Percentiles rank a stretch among this genome's conserved stretches.
Conservation (phyloP, 2,797 vertebrate genomes). For the Allobates femoralis region DNA sequence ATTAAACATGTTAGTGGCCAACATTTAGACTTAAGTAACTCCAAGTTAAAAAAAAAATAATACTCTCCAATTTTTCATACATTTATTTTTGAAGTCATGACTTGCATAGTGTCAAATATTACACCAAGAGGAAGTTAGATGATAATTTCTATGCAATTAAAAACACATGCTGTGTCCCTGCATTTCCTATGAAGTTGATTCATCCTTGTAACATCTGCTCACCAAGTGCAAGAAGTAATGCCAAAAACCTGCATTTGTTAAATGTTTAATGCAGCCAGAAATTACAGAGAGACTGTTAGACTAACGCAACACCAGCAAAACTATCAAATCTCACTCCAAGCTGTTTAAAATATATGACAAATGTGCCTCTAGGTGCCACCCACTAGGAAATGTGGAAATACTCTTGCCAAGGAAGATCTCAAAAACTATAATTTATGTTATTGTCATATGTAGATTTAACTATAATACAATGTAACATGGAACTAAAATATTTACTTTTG, state of each 20-base stretch:
- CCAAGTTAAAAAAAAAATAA: background rate
- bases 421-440: too few relatives aligned
- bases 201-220: conserved; percentile 46
- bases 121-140: conserved; percentile 29
- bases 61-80: background rate
- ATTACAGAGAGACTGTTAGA: conserved; percentile 19
- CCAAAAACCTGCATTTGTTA: conserved; percentile 30
- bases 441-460: background rate
- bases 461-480: background rate
- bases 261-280: conserved; percentile 14
- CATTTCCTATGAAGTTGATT: conserved; percentile 45
- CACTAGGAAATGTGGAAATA: background rate
- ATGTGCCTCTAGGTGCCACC: background rate
- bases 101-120: conserved; percentile 34
- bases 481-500: too few relatives aligned
- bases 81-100: background rate
- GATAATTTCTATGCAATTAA: conserved; percentile 31
- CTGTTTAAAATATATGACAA: background rate
- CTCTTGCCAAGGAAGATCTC: background rate
- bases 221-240: conserved; percentile 28
- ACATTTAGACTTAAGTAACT: background rate
- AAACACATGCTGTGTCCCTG: conserved; percentile 4
- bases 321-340: background rate
- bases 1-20: too few relatives aligned
- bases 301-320: background rate